These are phyloP conservation scores for Drosophila anomalata DNA, from an alignment of 2,888 invertebrate species.

Conservation along the genomic window DNA sequence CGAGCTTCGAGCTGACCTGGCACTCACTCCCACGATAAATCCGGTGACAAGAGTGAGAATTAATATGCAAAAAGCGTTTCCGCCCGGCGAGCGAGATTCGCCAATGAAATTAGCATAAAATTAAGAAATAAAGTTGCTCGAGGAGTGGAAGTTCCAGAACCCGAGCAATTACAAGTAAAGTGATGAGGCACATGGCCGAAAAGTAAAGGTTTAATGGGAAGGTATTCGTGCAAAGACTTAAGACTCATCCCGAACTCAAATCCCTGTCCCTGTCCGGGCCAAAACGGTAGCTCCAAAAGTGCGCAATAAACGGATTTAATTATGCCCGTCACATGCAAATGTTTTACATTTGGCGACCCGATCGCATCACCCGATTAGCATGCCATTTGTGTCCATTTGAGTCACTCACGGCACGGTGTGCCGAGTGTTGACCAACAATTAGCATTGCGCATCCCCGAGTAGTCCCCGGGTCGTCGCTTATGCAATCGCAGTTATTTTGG, in stretches of 20 bases:
- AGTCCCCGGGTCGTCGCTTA: conserved; percentile 12
- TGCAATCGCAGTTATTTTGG: conserved; percentile 44
- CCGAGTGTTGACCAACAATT: conserved; percentile 56
- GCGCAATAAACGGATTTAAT: conserved; percentile 65
- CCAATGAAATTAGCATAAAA: conserved; percentile 65
- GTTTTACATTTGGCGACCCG: conserved; percentile 51
- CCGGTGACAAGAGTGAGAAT: conserved; percentile 50
- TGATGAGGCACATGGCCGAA: too few relatives aligned
- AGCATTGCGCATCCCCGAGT: conserved; percentile 37
- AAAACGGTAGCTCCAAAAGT: conserved; percentile 57
- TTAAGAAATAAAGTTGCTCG: conserved; percentile 40
- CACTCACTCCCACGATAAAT: conserved; percentile 65
- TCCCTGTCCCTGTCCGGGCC: too few relatives aligned
- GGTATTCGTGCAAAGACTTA: neutral
- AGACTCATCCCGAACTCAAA: conserved; percentile 19
- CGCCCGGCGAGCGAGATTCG: conserved; percentile 50
- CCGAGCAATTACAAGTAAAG: conserved; percentile 30
- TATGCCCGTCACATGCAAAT: conserved; percentile 74
- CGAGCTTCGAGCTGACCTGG: neutral
- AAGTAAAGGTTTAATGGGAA: too few relatives aligned
- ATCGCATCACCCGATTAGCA: conserved; percentile 29
- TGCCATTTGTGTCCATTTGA: conserved; percentile 50
- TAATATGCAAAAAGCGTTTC: conserved; percentile 65
- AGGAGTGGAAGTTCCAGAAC: conserved; percentile 20
- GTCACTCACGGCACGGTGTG: conserved; percentile 8